Conservation (phyloP, 2,113 vertebrate genomes). For the Sterrhoptilus dennistouni region DNA sequence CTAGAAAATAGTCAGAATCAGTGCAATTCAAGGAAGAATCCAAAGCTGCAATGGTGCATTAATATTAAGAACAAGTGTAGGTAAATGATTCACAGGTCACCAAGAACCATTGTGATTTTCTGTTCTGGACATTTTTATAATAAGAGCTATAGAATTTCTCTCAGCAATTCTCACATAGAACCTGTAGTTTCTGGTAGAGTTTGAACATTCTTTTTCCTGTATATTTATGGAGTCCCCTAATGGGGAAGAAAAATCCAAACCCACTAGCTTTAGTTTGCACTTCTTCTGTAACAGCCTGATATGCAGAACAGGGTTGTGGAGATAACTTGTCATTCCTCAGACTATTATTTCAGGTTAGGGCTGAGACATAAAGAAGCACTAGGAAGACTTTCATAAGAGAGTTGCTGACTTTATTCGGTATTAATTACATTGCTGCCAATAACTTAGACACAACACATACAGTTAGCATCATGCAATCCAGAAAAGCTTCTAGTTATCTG, state of each 20-base stretch:
- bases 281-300: background rate
- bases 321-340: background rate
- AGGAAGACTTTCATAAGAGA: background rate
- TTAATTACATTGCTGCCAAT: background rate
- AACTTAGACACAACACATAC: rapidly evolving
- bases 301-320: background rate
- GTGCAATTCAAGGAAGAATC: background rate
- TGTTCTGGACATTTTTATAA: background rate
- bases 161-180: background rate
- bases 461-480: background rate
- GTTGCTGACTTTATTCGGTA: background rate
- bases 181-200: background rate
- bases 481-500: background rate
- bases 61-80: background rate
- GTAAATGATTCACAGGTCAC: background rate
- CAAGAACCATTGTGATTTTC: background rate
- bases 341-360: background rate
- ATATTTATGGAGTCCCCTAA: background rate
- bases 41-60: background rate
- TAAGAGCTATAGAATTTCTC: background rate
- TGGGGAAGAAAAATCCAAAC: background rate
- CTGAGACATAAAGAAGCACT: background rate
- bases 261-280: background rate
- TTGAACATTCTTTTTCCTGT: background rate
- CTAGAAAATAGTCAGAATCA: background rate